phyloP scores from a whole-genome alignment of 2,888 invertebrate genomes.

The Phorcus lineatus region DNA sequence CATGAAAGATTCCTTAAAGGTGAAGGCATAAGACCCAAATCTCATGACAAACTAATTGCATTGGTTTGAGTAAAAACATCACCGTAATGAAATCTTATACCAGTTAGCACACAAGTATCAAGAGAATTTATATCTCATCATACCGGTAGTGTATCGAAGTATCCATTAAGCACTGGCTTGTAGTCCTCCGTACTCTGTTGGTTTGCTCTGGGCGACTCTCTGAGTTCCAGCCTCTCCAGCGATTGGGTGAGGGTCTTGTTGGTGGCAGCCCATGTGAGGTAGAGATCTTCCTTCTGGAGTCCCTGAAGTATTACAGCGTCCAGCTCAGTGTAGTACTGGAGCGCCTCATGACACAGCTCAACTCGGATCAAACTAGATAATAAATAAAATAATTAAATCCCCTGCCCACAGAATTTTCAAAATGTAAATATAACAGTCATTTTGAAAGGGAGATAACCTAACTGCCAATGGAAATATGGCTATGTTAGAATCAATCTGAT shows the following conservation, averaged over 20 bases:
- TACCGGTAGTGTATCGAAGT: conserved; percentile 69
- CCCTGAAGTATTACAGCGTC: conserved; percentile 90
- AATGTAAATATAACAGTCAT: too few relatives aligned
- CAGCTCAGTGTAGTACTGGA: conserved; percentile 90
- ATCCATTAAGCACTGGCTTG: conserved; percentile 40
- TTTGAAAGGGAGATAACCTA: too few relatives aligned
- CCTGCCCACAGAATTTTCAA: not conserved
- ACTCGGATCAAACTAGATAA: conserved; percentile 84
- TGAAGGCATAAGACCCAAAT: too few relatives aligned
- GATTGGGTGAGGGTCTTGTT: conserved; percentile 5
- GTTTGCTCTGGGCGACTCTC: not conserved
- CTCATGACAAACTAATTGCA: too few relatives aligned
- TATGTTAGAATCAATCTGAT: too few relatives aligned
- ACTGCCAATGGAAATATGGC: too few relatives aligned
- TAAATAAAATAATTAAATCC: conserved; percentile 2
- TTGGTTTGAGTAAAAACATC: too few relatives aligned
- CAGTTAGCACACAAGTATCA: too few relatives aligned
- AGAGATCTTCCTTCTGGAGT: conserved; percentile 49
- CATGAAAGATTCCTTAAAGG: too few relatives aligned
- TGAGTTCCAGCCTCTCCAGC: not conserved
- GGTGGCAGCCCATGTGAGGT: conserved; percentile 1
- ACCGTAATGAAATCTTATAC: too few relatives aligned
- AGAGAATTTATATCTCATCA: conserved; percentile 28
- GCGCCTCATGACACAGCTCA: conserved; percentile 88
- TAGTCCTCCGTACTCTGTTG: too few relatives aligned